Evolutionary conservation across 2,888 invertebrate species (phyloP).

Genomic region (Tuta absoluta): DNA sequence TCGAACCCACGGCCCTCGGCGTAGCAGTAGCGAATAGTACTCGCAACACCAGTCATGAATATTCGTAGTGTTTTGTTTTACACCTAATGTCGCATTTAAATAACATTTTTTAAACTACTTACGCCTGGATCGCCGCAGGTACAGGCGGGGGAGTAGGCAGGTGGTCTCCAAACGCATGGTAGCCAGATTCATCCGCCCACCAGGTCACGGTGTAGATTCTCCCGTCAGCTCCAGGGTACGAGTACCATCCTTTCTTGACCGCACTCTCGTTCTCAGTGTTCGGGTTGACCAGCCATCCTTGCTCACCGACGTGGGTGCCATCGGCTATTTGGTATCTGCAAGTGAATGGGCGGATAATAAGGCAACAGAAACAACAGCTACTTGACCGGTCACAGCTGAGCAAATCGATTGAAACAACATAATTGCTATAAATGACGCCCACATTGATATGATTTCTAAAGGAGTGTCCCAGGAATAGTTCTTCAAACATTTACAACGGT

Average conservation of each 20-base stretch:
- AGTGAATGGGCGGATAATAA: slow-evolving; percentile 2
- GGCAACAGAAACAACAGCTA: neutral
- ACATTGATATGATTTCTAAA: neutral
- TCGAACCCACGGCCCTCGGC: too few relatives aligned
- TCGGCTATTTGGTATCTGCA: slow-evolving; percentile 69
- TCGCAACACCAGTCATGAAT: too few relatives aligned
- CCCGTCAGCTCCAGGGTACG: slow-evolving; percentile 66
- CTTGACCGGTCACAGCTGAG: slow-evolving; percentile 2
- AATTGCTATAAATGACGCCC: slow-evolving; percentile 8
- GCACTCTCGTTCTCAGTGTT: slow-evolving; percentile 62
- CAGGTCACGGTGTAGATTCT: slow-evolving; percentile 70
- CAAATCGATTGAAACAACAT: neutral
- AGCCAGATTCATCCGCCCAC: slow-evolving; percentile 74
- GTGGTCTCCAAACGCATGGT: slow-evolving; percentile 72
- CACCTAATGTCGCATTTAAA: neutral
- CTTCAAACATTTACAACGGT: neutral
- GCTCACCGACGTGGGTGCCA: slow-evolving; percentile 71
- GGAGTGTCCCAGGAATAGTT: neutral
- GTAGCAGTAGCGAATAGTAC: too few relatives aligned
- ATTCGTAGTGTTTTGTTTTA: too few relatives aligned
- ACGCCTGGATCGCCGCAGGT: slow-evolving; percentile 68
- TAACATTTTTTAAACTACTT: slow-evolving; percentile 44
- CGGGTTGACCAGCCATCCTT: slow-evolving; percentile 66
- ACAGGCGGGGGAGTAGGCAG: slow-evolving; percentile 69
- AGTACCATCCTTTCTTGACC: slow-evolving; percentile 77